Evolutionary conservation across 2,888 invertebrate species (phyloP).

Genomic region (Ecdyonurus torrentis): DNA sequence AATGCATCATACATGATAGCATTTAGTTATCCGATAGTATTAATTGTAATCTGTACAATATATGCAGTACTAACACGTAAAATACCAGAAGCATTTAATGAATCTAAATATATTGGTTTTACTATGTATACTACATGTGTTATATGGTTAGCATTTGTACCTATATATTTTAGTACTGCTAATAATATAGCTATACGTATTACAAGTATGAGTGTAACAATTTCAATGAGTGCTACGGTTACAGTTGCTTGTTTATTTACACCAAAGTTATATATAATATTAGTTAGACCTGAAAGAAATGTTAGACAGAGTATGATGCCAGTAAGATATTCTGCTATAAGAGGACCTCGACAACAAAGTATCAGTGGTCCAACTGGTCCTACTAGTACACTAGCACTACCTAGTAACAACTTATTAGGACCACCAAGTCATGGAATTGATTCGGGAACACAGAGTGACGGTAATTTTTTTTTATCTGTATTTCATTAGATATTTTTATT

Average conservation of each 20-base stretch:
- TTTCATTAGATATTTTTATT: no score
- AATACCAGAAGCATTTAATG: constrained; percentile 97
- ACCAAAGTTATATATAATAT: constrained; percentile 83
- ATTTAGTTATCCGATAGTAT: constrained; percentile 80
- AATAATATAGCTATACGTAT: constrained; percentile 82
- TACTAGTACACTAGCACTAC: constrained; percentile 11
- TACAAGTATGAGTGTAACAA: constrained; percentile 91
- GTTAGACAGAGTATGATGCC: constrained; percentile 78
- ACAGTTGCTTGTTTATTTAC: constrained; percentile 86
- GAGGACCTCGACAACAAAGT: constrained; percentile 5
- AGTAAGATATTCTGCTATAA: constrained; percentile 30
- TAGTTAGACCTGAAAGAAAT: constrained; percentile 77
- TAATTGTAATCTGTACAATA: constrained; percentile 84
- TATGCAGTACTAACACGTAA: constrained; percentile 92
- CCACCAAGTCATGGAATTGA: constrained; percentile 21
- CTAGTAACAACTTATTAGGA: constrained; percentile 10
- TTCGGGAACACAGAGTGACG: constrained; percentile 24
- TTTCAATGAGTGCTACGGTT: constrained; percentile 85
- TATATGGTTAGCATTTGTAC: constrained; percentile 96
- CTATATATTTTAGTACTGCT: constrained; percentile 90
- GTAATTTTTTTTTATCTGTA: no score
- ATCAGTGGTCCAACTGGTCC: constrained; percentile 3
- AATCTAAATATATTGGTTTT: constrained; percentile 96
- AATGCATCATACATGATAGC: constrained; percentile 89
- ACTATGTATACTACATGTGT: constrained; percentile 99